A percentile compares a stretch with the other conserved stretches of the same genome.
phyloP scores from a whole-genome alignment of 2,113 vertebrate genomes.

The Psittacula cyanocephala region DNA sequence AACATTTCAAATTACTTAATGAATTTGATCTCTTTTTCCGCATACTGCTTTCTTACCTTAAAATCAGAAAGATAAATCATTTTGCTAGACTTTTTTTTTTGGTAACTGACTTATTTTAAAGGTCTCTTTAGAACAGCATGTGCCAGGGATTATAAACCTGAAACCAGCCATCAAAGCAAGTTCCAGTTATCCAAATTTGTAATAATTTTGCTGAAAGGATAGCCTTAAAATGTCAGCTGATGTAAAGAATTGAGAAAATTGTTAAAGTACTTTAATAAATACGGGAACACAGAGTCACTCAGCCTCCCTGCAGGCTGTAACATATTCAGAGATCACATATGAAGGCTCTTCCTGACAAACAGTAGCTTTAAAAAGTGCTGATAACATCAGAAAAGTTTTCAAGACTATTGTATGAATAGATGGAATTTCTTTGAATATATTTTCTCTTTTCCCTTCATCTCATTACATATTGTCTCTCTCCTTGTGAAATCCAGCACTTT shows the following conservation, averaged over 20 bases:
- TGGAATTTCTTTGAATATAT: neutral
- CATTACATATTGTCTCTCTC: neutral
- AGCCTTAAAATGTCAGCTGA: conserved; percentile 29
- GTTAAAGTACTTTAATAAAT: neutral
- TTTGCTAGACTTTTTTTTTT: neutral
- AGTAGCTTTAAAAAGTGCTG: neutral
- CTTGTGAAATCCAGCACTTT: neutral
- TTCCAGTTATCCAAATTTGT: neutral
- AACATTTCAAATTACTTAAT: neutral
- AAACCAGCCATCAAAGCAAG: conserved; percentile 1
- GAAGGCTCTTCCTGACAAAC: neutral
- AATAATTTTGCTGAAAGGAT: neutral
- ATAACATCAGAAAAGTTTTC: neutral
- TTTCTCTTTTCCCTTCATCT: neutral
- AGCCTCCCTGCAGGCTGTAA: neutral
- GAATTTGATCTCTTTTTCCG: neutral
- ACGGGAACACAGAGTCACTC: neutral
- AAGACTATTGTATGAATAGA: neutral
- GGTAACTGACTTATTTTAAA: neutral
- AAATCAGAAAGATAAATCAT: neutral
- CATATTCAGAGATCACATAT: neutral
- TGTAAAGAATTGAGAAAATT: neutral
- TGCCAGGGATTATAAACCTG: neutral
- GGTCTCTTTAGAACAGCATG: neutral
- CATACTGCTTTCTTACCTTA: neutral